phyloP scores from a whole-genome alignment of 2,113 vertebrate species.

The Euleptes europaea region DNA sequence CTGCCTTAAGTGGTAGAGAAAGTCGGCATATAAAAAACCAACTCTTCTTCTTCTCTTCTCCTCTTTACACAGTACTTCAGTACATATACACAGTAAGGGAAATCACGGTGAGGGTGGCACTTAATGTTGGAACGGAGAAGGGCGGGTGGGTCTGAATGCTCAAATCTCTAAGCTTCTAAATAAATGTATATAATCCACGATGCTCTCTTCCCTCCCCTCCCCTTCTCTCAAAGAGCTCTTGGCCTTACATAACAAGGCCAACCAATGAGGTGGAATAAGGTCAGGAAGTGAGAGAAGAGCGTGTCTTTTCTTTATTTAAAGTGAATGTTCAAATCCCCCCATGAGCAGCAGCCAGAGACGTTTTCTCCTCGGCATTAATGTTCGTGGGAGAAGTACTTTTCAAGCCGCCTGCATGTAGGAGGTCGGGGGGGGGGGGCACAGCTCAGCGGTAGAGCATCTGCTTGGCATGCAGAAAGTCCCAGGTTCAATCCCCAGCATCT shows the following conservation, averaged over 20 bases:
- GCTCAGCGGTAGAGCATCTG: too few relatives aligned
- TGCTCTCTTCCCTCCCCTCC: not conserved
- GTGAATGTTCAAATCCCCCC: too few relatives aligned
- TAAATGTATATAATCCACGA: constrained; percentile 64
- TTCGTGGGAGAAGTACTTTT: not conserved
- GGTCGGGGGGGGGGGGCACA: too few relatives aligned
- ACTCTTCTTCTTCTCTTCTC: too few relatives aligned
- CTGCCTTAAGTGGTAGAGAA: too few relatives aligned
- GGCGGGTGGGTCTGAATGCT: constrained; percentile 31
- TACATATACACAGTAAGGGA: constrained; percentile 63
- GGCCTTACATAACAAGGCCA: constrained; percentile 69
- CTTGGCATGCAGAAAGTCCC: too few relatives aligned
- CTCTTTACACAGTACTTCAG: too few relatives aligned
- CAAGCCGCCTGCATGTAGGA: not conserved
- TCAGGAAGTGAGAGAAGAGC: constrained; percentile 23
- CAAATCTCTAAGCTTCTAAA: constrained; percentile 59
- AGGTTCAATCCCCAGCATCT: too few relatives aligned
- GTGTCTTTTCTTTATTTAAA: constrained; percentile 40
- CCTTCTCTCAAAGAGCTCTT: constrained; percentile 37
- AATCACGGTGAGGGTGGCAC: constrained; percentile 67
- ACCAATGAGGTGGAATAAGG: constrained; percentile 52
- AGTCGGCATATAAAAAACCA: too few relatives aligned
- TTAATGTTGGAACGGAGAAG: constrained; percentile 52
- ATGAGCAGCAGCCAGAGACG: not conserved
- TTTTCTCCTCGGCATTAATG: constrained; percentile 38